Conservation (phyloP, 2,888 invertebrate species). For the Carpatolechia fugitivella region DNA sequence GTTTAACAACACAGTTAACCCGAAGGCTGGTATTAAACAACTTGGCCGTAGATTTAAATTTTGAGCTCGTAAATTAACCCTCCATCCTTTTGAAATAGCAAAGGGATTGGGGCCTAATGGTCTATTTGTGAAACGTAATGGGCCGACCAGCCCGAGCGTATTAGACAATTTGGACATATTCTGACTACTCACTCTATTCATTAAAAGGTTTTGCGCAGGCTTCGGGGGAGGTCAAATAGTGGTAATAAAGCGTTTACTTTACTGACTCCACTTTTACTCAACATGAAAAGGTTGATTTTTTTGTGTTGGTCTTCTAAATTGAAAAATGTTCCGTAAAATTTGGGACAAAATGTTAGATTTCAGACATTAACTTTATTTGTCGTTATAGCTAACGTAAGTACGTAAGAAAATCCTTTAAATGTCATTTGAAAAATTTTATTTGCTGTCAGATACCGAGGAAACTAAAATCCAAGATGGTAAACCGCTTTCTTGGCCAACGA, state of each 20-base stretch:
- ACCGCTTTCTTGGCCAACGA: too few relatives aligned
- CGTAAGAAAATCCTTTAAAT: too few relatives aligned
- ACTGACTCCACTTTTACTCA: background rate
- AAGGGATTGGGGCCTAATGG: slow-evolving; percentile 77
- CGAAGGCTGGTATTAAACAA: slow-evolving; percentile 71
- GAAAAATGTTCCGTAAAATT: too few relatives aligned
- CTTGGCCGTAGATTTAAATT: slow-evolving; percentile 77
- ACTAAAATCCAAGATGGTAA: too few relatives aligned
- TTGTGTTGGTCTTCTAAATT: too few relatives aligned
- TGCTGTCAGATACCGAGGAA: too few relatives aligned
- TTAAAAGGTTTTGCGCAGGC: slow-evolving; percentile 44
- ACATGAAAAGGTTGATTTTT: too few relatives aligned
- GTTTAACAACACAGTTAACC: slow-evolving; percentile 71
- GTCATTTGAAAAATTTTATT: too few relatives aligned
- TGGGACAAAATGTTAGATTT: too few relatives aligned
- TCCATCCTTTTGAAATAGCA: slow-evolving; percentile 77
- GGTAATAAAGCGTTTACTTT: background rate
- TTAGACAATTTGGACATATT: slow-evolving; percentile 72
- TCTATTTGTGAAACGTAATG: slow-evolving; percentile 78
- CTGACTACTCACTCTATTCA: slow-evolving; percentile 61
- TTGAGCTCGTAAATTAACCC: slow-evolving; percentile 78
- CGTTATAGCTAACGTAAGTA: too few relatives aligned
- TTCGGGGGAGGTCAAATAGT: slow-evolving; percentile 29
- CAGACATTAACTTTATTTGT: too few relatives aligned
- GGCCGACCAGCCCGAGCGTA: slow-evolving; percentile 67